A percentile compares a stretch with the other conserved stretches of the same genome.
Conservation (phyloP, 2,113 vertebrate genomes). For the Hymenochirus boettgeri region DNA sequence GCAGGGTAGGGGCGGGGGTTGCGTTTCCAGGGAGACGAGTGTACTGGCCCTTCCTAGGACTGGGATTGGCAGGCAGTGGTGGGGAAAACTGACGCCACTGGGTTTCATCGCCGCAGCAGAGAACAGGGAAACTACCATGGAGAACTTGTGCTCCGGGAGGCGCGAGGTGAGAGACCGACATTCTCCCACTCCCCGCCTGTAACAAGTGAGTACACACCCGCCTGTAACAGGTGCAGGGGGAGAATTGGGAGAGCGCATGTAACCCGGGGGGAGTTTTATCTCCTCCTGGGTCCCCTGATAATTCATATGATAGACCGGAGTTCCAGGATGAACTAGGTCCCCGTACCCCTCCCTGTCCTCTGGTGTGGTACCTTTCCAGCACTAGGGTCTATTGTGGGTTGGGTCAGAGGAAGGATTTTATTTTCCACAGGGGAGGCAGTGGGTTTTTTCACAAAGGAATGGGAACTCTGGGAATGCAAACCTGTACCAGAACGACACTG, state of each 20-base stretch:
- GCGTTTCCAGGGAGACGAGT: background rate
- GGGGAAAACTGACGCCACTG: conserved; percentile 3
- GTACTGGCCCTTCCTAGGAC: background rate
- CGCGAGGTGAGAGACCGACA: background rate
- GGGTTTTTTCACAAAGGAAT: no score
- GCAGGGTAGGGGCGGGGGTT: background rate
- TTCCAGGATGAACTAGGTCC: background rate
- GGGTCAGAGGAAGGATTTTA: background rate
- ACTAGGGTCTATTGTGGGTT: no score
- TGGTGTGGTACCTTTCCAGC: background rate
- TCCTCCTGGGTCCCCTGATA: background rate
- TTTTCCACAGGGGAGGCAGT: background rate
- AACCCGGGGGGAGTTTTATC: background rate
- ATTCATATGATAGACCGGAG: background rate
- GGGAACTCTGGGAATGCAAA: no score
- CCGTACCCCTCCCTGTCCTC: background rate
- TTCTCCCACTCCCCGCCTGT: background rate
- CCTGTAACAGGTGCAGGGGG: no score
- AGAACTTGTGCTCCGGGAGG: background rate
- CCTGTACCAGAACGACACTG: no score
- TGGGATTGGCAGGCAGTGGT: conserved; percentile 12
- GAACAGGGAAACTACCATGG: background rate
- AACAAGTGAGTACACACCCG: conserved; percentile 6
- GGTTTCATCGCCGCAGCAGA: conserved; percentile 11
- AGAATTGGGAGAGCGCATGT: background rate